Evolutionary conservation across 1,140 invertebrate genomes (phyloP), one percentile per base, ranked within the genome.

Genomic region (Drosophila teissieri): DNA sequence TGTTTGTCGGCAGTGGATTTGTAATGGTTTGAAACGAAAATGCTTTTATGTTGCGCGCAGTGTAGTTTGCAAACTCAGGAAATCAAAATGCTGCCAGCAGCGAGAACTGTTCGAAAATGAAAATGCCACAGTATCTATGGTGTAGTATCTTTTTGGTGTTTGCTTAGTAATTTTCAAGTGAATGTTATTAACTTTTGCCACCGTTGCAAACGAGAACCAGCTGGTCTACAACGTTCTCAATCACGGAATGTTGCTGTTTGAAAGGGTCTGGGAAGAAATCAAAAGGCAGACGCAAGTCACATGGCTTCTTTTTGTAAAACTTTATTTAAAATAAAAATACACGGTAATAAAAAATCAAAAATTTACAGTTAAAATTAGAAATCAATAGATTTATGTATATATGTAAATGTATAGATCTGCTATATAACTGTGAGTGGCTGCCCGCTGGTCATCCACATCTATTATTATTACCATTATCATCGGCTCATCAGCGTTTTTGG

Each of bases 311-410:
- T 88, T 88, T 88, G 75, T 86, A 83, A 86, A 88, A 88, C 84
- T 88, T 88, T 88, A 88, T 88, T 86, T 89, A 51, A 88, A 88
- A 89, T 88, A 88, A 85, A 84, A 85, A 89, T 88, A 88, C 79
- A 89, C 63, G 76, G 84, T 88, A 88, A 77, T 88, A 79, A 89
- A 86, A 85, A 88, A 83, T 79, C 51, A 88, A 88, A 88, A 86
- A 88, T 88, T 73, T 88, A 88, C 84, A 88, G 15, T 83, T 89
- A 83, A 79, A 89, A 79, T 80, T 88, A 89, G 67, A 85, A 89
- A 88, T 88, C 84, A 89, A 80, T 83, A 79, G 65, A 83, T 83
- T 83, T 88, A 62, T 86, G 68, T 78, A 77, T 31, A 31, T 73
- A 64, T 62, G 46, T 82, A 78, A 69, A 68, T 75, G 55, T 73